Evolutionary conservation across 1,140 invertebrate genomes (phyloP), one percentile per base, ranked within the genome.

Genomic region (Microplitis mediator): DNA sequence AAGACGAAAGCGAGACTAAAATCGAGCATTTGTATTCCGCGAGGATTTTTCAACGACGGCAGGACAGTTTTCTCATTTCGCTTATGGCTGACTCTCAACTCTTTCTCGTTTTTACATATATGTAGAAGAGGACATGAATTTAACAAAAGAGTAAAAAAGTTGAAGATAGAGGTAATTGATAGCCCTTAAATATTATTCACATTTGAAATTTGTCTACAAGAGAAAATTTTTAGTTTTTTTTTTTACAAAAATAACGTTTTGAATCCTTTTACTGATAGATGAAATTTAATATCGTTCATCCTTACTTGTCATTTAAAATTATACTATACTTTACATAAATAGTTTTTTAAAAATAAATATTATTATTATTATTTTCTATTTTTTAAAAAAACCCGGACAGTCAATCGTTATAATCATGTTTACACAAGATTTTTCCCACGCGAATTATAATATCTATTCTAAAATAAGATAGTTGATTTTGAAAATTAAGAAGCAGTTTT

Each of bases 1-100:
- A 65, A 56, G 52, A 52, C 36, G 36, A 58, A 63, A 52, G 51
- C 36, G 64, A 73, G 68, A 65, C 67, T 58, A 77, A 83, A 85
- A 85, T 82, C 78, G 76, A 78, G 79, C 83, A 85, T 86, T 86
- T 85, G 82, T 86, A 86, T 86, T 86, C 84, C 78, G 82, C 76
- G 75, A 78, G 77, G 80, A 84, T 81, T 86, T 82, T 84, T 84
- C 80, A 82, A 76, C 79, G 77, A 78, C 78, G 78, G 74, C 78
- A 78, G 79, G 77, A 83, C 80, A 80, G 78, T 84, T 84, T 84
- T 84, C 81, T 85, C 81, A 84, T 85, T 84, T 86, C 83, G 81
- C 85, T 86, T 85, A 86, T 82, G 79, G 79, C 76, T 76, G 77
- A 74, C 79, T 78, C 80, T 82, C 82, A 84, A 84, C 79, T 85